A percentile compares a stretch with the other conserved stretches of the same genome.
Conservation (phyloP, 2,113 vertebrate genomes). For the Dicaeum eximium region DNA sequence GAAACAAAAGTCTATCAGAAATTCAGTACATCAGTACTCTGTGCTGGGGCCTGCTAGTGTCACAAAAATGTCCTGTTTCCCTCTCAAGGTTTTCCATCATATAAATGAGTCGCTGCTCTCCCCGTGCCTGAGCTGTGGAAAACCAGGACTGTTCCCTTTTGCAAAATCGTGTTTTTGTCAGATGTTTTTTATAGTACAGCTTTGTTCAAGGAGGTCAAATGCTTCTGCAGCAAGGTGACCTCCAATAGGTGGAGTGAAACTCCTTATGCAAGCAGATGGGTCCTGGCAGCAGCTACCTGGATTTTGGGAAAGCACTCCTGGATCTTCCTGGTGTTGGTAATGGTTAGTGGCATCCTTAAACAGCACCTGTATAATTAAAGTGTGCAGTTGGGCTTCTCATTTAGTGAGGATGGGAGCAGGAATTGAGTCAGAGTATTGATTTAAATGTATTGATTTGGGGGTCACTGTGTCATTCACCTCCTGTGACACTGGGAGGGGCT, state of each 20-base stretch:
- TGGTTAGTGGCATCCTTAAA: neutral
- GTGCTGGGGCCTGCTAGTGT: neutral
- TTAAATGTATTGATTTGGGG: neutral
- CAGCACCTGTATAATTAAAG: neutral
- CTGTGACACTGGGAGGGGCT: rapidly evolving
- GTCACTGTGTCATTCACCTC: neutral
- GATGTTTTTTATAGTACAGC: neutral
- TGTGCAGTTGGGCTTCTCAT: neutral
- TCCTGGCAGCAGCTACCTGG: neutral
- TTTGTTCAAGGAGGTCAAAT: neutral
- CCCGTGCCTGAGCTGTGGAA: neutral
- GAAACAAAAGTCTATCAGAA: slow-evolving; percentile 33
- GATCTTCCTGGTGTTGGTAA: neutral
- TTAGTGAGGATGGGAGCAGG: neutral
- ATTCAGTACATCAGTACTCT: neutral
- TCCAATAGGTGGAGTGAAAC: neutral
- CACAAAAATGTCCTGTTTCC: slow-evolving; percentile 6
- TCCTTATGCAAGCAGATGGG: neutral
- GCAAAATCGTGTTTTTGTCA: neutral
- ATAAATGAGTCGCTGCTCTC: neutral
- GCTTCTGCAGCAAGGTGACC: neutral
- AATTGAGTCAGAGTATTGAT: neutral
- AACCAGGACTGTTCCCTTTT: neutral
- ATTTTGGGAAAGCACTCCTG: neutral
- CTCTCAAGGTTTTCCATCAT: slow-evolving; percentile 34